Evolutionary conservation across 2,113 vertebrate genomes (phyloP).

Genomic region (Lamprologus tigripictilis): DNA sequence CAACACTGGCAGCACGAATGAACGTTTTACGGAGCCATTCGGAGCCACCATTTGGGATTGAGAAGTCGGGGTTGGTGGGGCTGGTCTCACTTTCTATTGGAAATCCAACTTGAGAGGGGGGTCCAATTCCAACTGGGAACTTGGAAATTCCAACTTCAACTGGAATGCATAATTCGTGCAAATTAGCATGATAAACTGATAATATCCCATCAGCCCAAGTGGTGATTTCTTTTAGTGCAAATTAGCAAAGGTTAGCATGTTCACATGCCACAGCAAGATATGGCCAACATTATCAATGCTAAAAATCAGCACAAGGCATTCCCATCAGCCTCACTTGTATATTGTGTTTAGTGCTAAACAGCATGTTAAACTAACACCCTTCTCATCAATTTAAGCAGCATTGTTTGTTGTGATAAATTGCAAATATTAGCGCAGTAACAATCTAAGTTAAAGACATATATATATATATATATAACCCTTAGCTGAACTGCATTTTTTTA

Average conservation of each 20-base stretch:
- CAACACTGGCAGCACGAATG: background rate
- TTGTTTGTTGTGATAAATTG: background rate
- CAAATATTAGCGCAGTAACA: background rate
- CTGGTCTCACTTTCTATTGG: background rate
- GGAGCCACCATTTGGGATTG: background rate
- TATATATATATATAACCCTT: background rate
- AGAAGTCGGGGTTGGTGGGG: background rate
- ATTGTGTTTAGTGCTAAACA: background rate
- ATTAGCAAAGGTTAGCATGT: background rate
- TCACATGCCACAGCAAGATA: background rate
- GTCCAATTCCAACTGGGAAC: background rate
- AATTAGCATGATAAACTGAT: background rate
- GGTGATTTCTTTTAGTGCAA: background rate
- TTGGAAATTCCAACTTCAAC: background rate
- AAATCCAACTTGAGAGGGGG: background rate
- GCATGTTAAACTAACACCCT: background rate
- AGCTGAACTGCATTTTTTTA: background rate
- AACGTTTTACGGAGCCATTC: background rate
- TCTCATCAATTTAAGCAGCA: background rate
- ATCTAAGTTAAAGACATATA: background rate
- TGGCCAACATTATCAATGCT: background rate
- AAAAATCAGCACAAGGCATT: background rate
- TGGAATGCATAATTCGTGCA: background rate
- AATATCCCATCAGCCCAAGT: background rate
- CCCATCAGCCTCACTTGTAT: background rate